A percentile compares a stretch with the other conserved stretches of the same genome.
phyloP scores from a whole-genome alignment of 2,888 invertebrate species.

The Drosophila birchii region DNA sequence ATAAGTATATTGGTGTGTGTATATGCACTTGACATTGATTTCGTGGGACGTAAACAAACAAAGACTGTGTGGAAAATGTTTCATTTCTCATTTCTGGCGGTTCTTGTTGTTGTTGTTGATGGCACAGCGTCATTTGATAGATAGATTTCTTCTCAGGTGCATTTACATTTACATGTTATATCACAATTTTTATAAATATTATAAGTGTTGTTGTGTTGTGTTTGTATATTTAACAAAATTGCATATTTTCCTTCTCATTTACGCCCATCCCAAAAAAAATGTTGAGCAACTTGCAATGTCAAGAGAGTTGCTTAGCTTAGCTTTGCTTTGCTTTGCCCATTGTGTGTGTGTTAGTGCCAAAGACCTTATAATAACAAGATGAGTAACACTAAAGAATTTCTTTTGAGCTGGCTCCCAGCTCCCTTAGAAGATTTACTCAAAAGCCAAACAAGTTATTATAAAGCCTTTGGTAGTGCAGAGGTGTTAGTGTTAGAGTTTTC shows the following conservation, averaged over 20 bases:
- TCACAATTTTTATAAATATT: constrained; percentile 71
- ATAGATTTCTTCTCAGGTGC: constrained; percentile 70
- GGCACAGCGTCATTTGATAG: constrained; percentile 78
- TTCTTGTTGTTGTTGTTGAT: constrained; percentile 67
- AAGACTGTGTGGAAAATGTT: constrained; percentile 42
- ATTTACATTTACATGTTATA: constrained; percentile 77
- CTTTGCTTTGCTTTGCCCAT: constrained; percentile 28
- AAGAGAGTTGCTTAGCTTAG: constrained; percentile 52
- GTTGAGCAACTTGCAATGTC: constrained; percentile 68
- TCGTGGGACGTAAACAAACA: constrained; percentile 66
- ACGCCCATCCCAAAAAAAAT: constrained; percentile 62
- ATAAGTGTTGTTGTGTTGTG: constrained; percentile 50
- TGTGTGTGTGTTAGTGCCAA: constrained; percentile 16
- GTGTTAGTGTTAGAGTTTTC: constrained; percentile 16
- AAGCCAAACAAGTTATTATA: background rate
- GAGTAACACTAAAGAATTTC: background rate
- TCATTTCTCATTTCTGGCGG: constrained; percentile 35
- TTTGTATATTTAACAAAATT: constrained; percentile 62
- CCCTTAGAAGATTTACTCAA: background rate
- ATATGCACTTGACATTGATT: constrained; percentile 72
- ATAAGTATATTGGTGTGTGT: constrained; percentile 60
- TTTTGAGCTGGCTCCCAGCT: background rate
- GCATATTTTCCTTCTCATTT: constrained; percentile 51
- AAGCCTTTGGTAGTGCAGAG: constrained; percentile 3
- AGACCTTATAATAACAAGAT: background rate